Base-by-base conservation (phyloP, 2,113 vertebrate genomes). In the Paraplagusia blochii region DNA sequence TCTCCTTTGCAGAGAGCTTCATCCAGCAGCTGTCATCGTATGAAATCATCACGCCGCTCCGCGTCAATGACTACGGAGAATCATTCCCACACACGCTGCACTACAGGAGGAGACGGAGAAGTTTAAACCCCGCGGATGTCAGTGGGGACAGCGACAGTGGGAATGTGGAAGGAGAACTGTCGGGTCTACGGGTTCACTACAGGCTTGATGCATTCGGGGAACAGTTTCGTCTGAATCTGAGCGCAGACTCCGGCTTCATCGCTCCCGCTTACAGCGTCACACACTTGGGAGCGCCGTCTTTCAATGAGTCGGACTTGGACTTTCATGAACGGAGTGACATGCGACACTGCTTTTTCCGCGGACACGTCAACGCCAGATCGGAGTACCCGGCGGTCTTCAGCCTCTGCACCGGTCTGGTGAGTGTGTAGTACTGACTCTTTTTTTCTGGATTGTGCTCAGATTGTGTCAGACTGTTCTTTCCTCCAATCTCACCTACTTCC, bases 341-440 rank as follows among this genome's bases (percentile, higher is more conserved):
- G 79, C 91, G 91, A 18, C 96, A 98, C 89, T 99, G 96, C 63
- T 99, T 98, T 82, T 97, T 95, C 82, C 91, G 91, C 5, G 96
- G 96, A 72, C 94, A 93, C 61, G 96, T 99, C 79, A 95, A 99
- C 40, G 87, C 89, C 1, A 80, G 66, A 53, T 81, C 82, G 58
- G 77, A 78, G 1, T 85, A 91, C 75, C 74, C 83, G 1, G 96
- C 95, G 0, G 91, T 95, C 72, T 91, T 98, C 88, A 99, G 95
- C 76, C 80, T 99, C 59, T 99, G 96, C 46, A 93, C 95, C 43
- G 96, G 96, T 68, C 90, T 99, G 81, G 96, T 99, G 90, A 98
- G 96, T 89, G 9, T 51, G 3, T 17, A 47, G 36, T 1, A 7
- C 22, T 38, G 8, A 10, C 11, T 11, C n/a, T 40, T 40, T 17